Evolutionary conservation across 2,888 invertebrate species (phyloP), one percentile per base, ranked within the genome.

Genomic region (Drymonia ruficornis): DNA sequence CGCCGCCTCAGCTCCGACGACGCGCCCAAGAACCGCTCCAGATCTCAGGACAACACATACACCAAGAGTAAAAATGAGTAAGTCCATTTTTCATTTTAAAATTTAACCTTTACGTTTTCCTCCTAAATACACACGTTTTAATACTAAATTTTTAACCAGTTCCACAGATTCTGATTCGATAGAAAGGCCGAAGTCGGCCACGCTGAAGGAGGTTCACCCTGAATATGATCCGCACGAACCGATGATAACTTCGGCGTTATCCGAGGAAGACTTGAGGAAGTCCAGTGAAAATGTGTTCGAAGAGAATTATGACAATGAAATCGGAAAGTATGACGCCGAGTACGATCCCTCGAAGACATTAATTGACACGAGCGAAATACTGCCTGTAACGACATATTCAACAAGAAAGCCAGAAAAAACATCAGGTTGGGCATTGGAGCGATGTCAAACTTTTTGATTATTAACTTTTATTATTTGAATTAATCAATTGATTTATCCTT

Each of bases 221-320:
- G 92, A 90, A 61, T 92, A 92, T 58, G 92, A 92, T 64, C 92
- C 92, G 0, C 92, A 92, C 64, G 92, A 91, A 67, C 91, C 91
- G 12, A 92, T 92, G 92, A 91, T 92, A 61, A 92, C 92, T 1
- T 92, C 92, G 0, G 92, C 92, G 5, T 86, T 91, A 61, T 91
- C 91, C 2, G 92, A 92, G 60, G 92, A 92, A 59, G 92, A 91
- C 61, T 72, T 92, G 23, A 75, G 89, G 40, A 91, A 91, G 63
- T 87, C 92, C 0, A 78, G 86, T 42, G 91, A 91, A 47, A 91
- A 91, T 50, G 81, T 86, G 5, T 90, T 82, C 55, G 91, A 89
- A 23, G 89, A 90, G 46, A 78, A 65, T 18, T 90, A 81, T 56
- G 86, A 86, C 54, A 83, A 76, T 59, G 89, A 89, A 47, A 76